A percentile compares a stretch with the other conserved stretches of the same genome.
Evolutionary conservation across 2,888 invertebrate genomes (phyloP).

Genomic region (Autographa gamma): DNA sequence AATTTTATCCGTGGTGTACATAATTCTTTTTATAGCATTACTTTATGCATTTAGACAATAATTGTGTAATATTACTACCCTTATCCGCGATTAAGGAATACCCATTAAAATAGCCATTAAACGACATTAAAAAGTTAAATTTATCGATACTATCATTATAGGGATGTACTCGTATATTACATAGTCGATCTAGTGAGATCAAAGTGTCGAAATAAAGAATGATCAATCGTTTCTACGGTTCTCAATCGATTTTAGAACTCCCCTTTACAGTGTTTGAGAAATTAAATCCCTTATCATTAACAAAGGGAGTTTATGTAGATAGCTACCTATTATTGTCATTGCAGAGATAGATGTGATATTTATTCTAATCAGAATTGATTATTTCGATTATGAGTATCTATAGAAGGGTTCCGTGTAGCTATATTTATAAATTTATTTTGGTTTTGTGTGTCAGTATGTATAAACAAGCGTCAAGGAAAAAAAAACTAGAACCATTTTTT

Average conservation of each 20-base stretch:
- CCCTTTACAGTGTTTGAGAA: constrained; percentile 3
- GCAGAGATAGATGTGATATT: neutral
- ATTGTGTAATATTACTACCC: neutral
- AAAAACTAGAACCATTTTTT: neutral
- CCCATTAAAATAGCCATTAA: neutral
- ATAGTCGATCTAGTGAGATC: constrained; percentile 3
- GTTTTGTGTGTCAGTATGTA: no score
- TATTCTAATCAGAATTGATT: neutral
- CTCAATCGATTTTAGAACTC: constrained; percentile 20
- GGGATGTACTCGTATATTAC: neutral
- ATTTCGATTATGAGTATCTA: neutral
- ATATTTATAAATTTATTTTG: no score
- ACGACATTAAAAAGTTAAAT: constrained; percentile 7
- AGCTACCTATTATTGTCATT: neutral
- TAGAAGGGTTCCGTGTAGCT: neutral
- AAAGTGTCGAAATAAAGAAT: constrained; percentile 19
- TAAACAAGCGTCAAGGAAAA: no score
- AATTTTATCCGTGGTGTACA: no score
- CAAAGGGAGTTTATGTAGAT: neutral
- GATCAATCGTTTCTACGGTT: constrained; percentile 15
- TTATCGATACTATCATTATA: constrained; percentile 13
- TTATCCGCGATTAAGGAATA: neutral
- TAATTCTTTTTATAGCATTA: no score
- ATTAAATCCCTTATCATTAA: constrained; percentile 14
- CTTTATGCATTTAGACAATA: neutral